Evolutionary conservation across 2,888 invertebrate species (phyloP), one percentile per base, ranked within the genome.

Genomic region (Nomada hirtipes): DNA sequence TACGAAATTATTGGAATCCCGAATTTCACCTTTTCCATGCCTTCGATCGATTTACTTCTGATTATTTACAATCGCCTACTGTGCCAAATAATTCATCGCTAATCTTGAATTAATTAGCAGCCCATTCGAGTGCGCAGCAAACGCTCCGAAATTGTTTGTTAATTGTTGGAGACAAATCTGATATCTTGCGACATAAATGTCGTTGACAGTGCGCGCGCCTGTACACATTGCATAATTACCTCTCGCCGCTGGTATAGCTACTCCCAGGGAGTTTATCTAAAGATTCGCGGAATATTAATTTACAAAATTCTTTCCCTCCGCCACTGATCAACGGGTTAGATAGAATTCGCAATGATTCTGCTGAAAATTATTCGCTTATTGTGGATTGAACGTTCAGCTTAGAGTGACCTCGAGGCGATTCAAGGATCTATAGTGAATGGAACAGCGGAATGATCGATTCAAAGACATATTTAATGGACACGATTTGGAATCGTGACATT

Each of bases 91-190:
- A 83, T 74, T 83, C 86, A 87, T 83, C 79, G 84, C 86, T 88
- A 84, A 88, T 87, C 87, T 83, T 61, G 68, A 72, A 79, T 82
- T 88, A 88, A 88, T 88, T 87, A 83, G 83, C 82, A 75, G 65
- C 57, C 15, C 67, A 15, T 15, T 52, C 63, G 71, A 60, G 20
- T 70, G 55, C 53, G 68, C 61, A 67, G 23, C n/a, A 13, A 61
- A 23, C 50, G 74, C 64, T 65, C 52, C 57, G 68, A 68, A 76
- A 65, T 42, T 60, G 68, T 52, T 47, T 36, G 29, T 59, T 61
- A 73, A 60, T 82, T 76, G 36, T 36, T 57, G 81, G 47, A 55
- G 70, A 59, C 77, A 65, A 80, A 69, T 57, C 65, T 72, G 75
- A 82, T 84, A 72, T 57, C 79, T 29, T 26, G 70, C 36, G 64